Percentiles rank a stretch among this genome's conserved stretches.
These are phyloP conservation scores for Nasonia giraulti DNA, from an alignment of 1,140 invertebrate species.

Conservation along the genomic window DNA sequence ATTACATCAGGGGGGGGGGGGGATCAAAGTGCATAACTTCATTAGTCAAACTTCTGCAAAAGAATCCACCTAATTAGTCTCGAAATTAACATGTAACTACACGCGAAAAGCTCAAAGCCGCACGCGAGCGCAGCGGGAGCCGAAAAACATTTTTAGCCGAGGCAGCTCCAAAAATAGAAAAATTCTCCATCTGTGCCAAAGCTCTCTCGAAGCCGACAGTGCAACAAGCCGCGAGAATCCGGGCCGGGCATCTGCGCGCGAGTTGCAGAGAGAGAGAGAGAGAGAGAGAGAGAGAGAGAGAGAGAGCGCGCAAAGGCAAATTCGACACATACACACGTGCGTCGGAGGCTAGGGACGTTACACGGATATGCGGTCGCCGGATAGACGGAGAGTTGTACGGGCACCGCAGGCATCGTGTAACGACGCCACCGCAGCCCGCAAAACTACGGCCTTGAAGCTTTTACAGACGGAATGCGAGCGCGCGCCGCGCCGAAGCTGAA, in stretches of 20 bases:
- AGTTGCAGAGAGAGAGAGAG: background rate
- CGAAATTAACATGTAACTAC: background rate
- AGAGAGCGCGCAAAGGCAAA: background rate
- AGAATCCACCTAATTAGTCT: background rate
- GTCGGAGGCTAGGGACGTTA: background rate
- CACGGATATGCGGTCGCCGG: conserved; percentile 14
- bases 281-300: too few relatives aligned
- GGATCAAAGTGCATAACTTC: background rate
- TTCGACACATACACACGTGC: background rate
- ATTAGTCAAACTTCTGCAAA: background rate
- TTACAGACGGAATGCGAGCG: conserved; percentile 5
- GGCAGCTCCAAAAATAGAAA: background rate
- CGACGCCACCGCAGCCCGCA: conserved; percentile 27
- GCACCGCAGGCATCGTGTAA: conserved; percentile 19
- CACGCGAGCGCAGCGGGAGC: too few relatives aligned
- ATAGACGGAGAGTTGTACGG: conserved; percentile 5
- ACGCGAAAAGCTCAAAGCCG: background rate
- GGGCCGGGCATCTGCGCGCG: background rate
- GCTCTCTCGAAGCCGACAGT: background rate
- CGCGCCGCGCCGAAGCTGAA: background rate
- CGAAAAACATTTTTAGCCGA: background rate
- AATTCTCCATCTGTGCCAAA: background rate
- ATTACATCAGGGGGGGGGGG: background rate
- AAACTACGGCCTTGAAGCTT: conserved; percentile 30
- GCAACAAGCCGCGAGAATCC: conserved; percentile 4